Evolutionary conservation across 2,797 vertebrate genomes (phyloP), one percentile per base, ranked within the genome.

Genomic region (Syngnathus rostellatus): DNA sequence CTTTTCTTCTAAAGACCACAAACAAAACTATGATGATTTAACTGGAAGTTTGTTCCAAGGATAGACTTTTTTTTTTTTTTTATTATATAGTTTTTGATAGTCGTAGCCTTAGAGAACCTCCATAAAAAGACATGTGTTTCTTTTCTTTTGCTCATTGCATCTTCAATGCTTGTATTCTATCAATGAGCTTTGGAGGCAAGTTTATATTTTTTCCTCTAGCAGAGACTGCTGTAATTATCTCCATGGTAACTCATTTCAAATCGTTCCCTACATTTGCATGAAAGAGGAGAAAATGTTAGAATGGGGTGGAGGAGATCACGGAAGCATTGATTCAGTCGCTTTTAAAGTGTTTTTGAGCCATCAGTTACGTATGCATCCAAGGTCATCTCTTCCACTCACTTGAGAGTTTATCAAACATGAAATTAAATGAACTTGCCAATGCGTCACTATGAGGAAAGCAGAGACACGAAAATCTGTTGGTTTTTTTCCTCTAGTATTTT

Each of bases 291-390:
- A 80, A 78, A 62, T 21, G 72, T 12, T 1, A 14, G 67, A 66
- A 68, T 69, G 43, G 65, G 63, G 25, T 1, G 6, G 55, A 69
- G 65, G 69, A 68, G 31, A 63, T 61, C 16, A 38, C 65, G 68
- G 68, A 37, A 64, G 66, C 37, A 45, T 38, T 0, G 25, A 78
- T 78, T 84, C 38, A 67, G 77, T 79, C 82, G 41, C 31, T 84
- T 86, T 81, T 77, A 64, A 79, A 65, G 74, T 67, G 69, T 80
- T 87, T 83, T 77, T 72, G 71, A 72, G 64, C 68, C 72, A 73
- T 84, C 82, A 80, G 73, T 80, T 82, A 80, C 83, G 84, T 76
- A 72, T 83, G 78, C 69, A 74, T 83, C 79, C 69, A 74, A 85
- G 81, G 68, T 81, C 77, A 70, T 81, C 83, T 75, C 73, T 86